These are phyloP conservation scores for Corythornis cristatus DNA, from an alignment of 2,113 vertebrate genomes.

Conservation along the genomic window DNA sequence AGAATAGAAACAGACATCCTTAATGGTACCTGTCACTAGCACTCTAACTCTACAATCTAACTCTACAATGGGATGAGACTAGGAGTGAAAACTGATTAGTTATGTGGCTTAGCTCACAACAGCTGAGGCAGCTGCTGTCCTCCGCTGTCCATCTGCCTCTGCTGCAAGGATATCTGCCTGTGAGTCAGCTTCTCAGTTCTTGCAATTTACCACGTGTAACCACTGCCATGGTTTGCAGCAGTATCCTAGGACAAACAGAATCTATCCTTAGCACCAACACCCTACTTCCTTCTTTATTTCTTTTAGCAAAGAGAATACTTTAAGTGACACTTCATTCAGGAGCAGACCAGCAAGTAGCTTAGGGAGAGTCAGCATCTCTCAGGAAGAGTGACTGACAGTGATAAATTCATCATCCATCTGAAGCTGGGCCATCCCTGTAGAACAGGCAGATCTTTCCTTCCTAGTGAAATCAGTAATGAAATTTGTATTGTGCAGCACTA, in stretches of 20 bases:
- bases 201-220: neutral
- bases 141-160: neutral
- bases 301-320: neutral
- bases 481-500: neutral
- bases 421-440: neutral
- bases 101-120: neutral
- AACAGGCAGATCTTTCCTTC: neutral
- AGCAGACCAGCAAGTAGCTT: neutral
- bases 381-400: neutral
- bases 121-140: neutral
- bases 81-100: neutral
- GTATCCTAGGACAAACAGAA: neutral
- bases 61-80: neutral
- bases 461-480: neutral
- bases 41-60: neutral
- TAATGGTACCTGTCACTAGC: neutral
- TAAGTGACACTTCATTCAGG: neutral
- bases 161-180: neutral
- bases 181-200: neutral
- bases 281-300: neutral
- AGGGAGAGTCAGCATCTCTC: neutral
- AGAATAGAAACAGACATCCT: neutral
- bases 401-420: neutral
- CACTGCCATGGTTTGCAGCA: accelerated
- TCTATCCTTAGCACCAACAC: neutral